These are phyloP conservation scores for Macaria liturata DNA, from an alignment of 2,888 invertebrate species.

Conservation along the genomic window DNA sequence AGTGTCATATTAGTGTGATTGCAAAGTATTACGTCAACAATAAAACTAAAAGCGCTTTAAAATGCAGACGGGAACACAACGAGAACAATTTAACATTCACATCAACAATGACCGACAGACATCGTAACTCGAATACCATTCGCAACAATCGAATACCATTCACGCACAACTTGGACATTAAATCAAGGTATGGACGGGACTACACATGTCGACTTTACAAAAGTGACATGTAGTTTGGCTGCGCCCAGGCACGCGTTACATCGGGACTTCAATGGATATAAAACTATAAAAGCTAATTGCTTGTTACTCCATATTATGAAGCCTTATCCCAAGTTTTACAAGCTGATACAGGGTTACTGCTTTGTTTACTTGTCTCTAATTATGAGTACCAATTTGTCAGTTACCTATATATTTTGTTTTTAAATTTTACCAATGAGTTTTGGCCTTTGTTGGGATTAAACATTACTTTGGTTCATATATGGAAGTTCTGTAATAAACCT, in stretches of 20 bases:
- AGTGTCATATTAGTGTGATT: too few species aligned
- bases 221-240: constrained; percentile 51
- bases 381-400: too few species aligned
- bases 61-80: constrained; percentile 34
- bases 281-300: constrained; percentile 13
- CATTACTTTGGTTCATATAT: too few species aligned
- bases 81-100: constrained; percentile 42
- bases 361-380: too few species aligned
- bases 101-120: constrained; percentile 43
- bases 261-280: constrained; percentile 10
- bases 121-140: constrained; percentile 53
- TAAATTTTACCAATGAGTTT: too few species aligned
- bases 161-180: constrained; percentile 41
- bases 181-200: constrained; percentile 48
- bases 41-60: constrained; percentile 9
- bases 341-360: neutral
- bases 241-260: constrained; percentile 7
- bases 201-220: constrained; percentile 45
- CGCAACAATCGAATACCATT: constrained; percentile 49
- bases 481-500: too few species aligned
- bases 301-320: constrained; percentile 11
- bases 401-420: too few species aligned
- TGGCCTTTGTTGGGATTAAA: too few species aligned
- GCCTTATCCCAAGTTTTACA: constrained; percentile 14
- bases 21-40: too few species aligned